Percentiles rank a stretch among this genome's conserved stretches.
Conservation (phyloP, 2,797 vertebrate genomes). For the Craterocephalus amniculus region DNA sequence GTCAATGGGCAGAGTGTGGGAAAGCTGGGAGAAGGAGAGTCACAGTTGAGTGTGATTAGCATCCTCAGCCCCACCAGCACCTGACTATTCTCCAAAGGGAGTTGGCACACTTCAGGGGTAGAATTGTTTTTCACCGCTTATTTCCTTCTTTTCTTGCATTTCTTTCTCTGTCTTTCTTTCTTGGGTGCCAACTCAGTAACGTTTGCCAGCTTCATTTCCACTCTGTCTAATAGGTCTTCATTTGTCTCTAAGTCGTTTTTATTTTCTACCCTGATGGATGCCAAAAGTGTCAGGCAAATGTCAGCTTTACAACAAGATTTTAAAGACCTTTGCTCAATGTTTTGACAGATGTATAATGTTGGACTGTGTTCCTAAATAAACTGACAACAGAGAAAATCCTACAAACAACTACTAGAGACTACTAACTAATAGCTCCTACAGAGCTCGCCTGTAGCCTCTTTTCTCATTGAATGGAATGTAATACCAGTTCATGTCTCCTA, state of each 20-base stretch:
- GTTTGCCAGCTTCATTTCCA: slow-evolving; percentile 39
- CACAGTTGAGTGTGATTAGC: slow-evolving; percentile 74
- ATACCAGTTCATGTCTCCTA: too few relatives aligned
- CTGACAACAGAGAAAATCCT: background rate
- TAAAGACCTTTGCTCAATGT: slow-evolving; percentile 5
- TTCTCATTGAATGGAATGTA: background rate
- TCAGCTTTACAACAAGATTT: background rate
- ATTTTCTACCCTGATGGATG: slow-evolving; percentile 26
- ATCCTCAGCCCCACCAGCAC: slow-evolving; percentile 50
- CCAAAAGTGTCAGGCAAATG: slow-evolving; percentile 23
- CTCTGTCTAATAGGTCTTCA: slow-evolving; percentile 7
- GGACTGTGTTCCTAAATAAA: background rate
- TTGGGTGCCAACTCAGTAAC: slow-evolving; percentile 21
- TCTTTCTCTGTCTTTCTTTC: slow-evolving; percentile 10
- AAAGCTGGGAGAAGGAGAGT: slow-evolving; percentile 74
- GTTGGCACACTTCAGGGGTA: slow-evolving; percentile 67
- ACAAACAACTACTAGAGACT: background rate
- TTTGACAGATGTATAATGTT: slow-evolving; percentile 14
- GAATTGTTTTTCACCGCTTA: slow-evolving; percentile 2
- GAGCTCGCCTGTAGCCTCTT: background rate
- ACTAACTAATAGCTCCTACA: background rate
- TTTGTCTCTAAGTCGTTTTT: slow-evolving; percentile 24
- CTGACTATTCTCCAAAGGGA: slow-evolving; percentile 52
- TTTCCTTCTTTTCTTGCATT: slow-evolving; percentile 7
- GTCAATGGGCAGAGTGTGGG: slow-evolving; percentile 78